Conservation (phyloP, 2,113 vertebrate species). For the Cyanoderma ruficeps region DNA sequence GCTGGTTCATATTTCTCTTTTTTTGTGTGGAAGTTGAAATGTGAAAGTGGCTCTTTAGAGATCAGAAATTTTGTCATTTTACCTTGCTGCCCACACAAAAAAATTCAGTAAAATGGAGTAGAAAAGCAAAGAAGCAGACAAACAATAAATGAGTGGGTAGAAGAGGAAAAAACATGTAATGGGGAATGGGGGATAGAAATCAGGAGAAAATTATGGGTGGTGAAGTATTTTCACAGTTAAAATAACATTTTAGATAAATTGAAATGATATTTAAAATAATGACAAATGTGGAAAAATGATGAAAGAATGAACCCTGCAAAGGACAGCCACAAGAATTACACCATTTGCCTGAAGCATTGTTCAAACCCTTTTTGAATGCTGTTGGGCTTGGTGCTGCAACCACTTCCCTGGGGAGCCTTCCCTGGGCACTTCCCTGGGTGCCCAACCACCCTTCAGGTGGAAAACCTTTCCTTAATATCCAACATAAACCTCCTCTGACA, state of each 20-base stretch:
- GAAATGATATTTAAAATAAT: neutral
- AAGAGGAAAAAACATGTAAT: neutral
- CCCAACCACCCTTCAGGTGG: rapidly evolving
- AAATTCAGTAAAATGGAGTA: neutral
- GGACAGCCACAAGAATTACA: neutral
- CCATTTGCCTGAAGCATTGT: neutral
- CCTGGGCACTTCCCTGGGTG: neutral
- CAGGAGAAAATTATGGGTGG: neutral
- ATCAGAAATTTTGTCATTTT: conserved; percentile 18
- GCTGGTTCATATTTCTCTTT: neutral
- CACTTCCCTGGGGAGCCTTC: neutral
- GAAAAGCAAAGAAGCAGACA: neutral
- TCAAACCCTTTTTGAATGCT: neutral
- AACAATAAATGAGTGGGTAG: neutral
- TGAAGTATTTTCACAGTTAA: neutral
- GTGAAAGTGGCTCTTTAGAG: neutral
- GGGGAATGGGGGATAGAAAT: neutral
- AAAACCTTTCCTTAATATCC: neutral
- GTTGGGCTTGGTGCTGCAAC: neutral
- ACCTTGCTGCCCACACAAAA: neutral
- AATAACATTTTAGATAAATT: neutral
- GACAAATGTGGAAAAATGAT: neutral
- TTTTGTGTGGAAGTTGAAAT: neutral
- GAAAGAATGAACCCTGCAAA: neutral
- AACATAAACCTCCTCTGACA: neutral